These are phyloP conservation scores for Loriculus beryllinus DNA, from an alignment of 2,797 vertebrate genomes.

Conservation along the genomic window DNA sequence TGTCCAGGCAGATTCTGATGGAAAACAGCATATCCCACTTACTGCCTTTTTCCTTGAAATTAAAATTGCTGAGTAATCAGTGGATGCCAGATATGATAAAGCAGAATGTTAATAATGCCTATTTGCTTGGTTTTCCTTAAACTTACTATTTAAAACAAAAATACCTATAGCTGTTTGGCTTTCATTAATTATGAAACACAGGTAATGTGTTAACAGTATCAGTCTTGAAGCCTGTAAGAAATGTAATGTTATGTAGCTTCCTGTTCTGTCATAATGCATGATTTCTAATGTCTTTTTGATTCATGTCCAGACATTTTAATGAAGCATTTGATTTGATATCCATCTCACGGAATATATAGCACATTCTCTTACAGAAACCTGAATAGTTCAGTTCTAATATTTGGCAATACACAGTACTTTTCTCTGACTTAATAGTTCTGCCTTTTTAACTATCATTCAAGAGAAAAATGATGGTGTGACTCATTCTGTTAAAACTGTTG, in stretches of 20 bases:
- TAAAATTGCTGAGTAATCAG: constrained; percentile 46
- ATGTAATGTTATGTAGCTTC: neutral
- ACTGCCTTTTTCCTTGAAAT: constrained; percentile 22
- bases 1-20: constrained; percentile 55
- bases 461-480: neutral
- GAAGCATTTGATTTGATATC: neutral
- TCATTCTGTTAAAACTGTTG: constrained; percentile 17
- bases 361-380: constrained; percentile 37
- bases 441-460: constrained; percentile 14
- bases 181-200: neutral
- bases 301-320: neutral
- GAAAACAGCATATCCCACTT: constrained; percentile 60
- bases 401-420: constrained; percentile 16
- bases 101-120: constrained; percentile 3
- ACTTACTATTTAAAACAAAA: neutral
- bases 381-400: constrained; percentile 22
- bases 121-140: constrained; percentile 1
- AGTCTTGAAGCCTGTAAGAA: neutral
- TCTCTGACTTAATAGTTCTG: neutral
- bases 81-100: neutral
- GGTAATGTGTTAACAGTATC: neutral
- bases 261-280: neutral
- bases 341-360: neutral
- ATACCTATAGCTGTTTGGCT: neutral
- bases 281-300: neutral